Percentiles rank a stretch among this genome's conserved stretches.
Evolutionary conservation across 1,140 invertebrate genomes (phyloP).

Genomic region (Polypedilum pembai): DNA sequence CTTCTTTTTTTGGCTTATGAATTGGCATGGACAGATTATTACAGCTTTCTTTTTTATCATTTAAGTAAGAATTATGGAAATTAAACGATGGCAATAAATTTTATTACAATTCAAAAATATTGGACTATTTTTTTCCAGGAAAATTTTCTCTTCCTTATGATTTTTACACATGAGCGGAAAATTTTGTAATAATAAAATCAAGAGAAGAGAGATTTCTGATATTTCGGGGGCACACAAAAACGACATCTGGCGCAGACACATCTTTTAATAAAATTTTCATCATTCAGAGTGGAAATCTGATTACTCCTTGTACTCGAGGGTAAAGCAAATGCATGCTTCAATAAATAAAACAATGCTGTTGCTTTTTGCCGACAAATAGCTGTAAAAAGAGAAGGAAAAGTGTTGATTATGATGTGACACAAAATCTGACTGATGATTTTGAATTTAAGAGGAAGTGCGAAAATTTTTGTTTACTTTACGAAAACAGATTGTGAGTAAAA

Average conservation of each 20-base stretch:
- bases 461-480: too few species aligned
- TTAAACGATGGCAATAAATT: too few species aligned
- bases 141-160: background rate
- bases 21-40: background rate
- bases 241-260: conserved; percentile 45
- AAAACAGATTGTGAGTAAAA: too few species aligned
- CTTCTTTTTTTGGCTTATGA: background rate
- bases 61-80: too few species aligned
- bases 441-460: too few species aligned
- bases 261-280: conserved; percentile 46
- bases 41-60: background rate
- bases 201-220: background rate
- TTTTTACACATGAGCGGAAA: conserved; percentile 20
- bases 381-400: background rate
- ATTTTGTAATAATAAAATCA: conserved; percentile 1
- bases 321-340: background rate
- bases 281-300: conserved; percentile 34
- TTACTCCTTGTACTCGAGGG: conserved; percentile 3
- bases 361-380: background rate
- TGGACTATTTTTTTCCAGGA: too few species aligned
- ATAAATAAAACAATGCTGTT: conserved; percentile 19
- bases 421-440: background rate
- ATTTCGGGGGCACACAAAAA: conserved; percentile 27
- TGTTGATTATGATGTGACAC: background rate
- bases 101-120: too few species aligned